Base-by-base conservation (phyloP, 2,888 invertebrate genomes). In the Barypeithes pellucidus region DNA sequence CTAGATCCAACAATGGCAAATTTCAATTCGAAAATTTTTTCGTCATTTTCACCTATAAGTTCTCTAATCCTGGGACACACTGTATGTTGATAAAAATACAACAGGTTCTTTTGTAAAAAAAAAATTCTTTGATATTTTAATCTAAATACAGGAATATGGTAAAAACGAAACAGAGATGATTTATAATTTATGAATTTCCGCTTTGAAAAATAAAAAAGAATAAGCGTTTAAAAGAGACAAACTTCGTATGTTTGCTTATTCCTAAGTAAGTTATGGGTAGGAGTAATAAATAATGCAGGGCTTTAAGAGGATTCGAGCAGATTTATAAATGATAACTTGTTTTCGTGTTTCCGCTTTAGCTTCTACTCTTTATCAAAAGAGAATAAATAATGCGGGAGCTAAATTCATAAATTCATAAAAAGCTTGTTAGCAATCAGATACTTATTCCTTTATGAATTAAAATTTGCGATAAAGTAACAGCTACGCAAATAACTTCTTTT, bases 251-350 rank as follows among this genome's bases (percentile, higher is more conserved):
- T 68, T 59, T 68, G 68, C 43, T 59, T 47, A 45, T 20, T 47
- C 33, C n/a, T 29, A 68, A 60, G 39, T 61, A 61, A 60, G 60
- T 60, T 61, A 50, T 33, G 60, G 45, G 29, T 43, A 45, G 39
- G 11, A 24, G 47, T 29, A 60, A 68, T 41, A 60, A 68, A 68
- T 68, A 68, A 69, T 47, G 52, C 52, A 69, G 36, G 24, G 52
- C 18, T 20, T 50, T 62, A 50, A 39, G 29, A 43, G 62, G 43
- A 69, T 69, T 62, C 33, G 47, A 69, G 47, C 24, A 69, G 69
- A 62, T 69, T 69, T 69, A 69, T 69, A 69, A 69, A 52, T 69
- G 41, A 69, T 69, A 59, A 69, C 52, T 69, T 62, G 69, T 62
- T 69, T 69, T 69, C 59, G 57, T 45, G 39, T 24, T 47, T 45